Evolutionary conservation across 2,797 vertebrate species (phyloP).

Genomic region (Phataginus tetradactyla): DNA sequence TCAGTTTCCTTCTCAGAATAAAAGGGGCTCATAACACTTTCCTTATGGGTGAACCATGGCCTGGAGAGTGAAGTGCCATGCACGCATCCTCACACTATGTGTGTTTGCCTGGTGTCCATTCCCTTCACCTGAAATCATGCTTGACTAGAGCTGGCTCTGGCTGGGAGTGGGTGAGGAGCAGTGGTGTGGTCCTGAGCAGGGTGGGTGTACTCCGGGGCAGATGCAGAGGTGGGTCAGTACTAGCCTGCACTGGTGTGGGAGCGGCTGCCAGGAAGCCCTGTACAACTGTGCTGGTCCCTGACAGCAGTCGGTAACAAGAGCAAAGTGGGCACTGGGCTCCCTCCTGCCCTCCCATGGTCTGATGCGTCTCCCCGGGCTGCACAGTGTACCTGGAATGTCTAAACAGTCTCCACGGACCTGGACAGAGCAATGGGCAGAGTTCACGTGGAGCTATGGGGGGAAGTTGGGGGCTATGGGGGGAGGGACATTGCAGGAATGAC

Average conservation of each 20-base stretch:
- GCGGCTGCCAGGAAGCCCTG: neutral
- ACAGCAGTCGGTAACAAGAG: neutral
- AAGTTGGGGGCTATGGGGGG: neutral
- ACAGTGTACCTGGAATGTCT: neutral
- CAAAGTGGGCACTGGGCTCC: neutral
- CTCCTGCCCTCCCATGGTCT: neutral
- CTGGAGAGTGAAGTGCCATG: neutral
- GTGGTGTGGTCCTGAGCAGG: neutral
- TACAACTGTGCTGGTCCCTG: neutral
- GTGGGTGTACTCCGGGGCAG: neutral
- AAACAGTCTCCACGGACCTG: neutral
- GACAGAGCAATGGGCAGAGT: neutral
- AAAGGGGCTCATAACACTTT: neutral
- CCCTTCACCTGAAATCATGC: neutral
- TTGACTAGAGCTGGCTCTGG: neutral
- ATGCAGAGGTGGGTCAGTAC: neutral
- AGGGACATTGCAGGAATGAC: neutral
- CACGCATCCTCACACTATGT: neutral
- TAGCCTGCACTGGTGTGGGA: neutral
- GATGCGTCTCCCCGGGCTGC: neutral
- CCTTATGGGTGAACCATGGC: fast-evolving
- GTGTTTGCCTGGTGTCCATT: neutral
- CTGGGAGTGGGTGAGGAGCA: neutral
- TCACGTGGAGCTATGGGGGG: neutral
- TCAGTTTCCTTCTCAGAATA: neutral